phyloP scores from a whole-genome alignment of 2,888 invertebrate species.

The Penaeus monodon region DNA sequence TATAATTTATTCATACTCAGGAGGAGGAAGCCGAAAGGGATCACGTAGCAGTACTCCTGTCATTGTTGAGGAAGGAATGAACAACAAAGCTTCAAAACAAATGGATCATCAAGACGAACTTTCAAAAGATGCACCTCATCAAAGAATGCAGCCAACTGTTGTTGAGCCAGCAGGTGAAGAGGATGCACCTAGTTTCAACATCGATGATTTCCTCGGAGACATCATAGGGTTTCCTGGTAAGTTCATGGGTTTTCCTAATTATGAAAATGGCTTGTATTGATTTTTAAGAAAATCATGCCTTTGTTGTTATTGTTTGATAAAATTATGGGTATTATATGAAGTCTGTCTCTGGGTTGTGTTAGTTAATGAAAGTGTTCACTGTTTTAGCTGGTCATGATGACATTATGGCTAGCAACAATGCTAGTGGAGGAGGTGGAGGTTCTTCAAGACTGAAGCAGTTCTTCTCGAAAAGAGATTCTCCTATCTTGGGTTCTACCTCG shows the following conservation, averaged over 20 bases:
- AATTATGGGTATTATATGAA: no score
- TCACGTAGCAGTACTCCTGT: constrained; percentile 45
- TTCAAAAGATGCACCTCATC: not conserved
- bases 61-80: constrained; percentile 37
- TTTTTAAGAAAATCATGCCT: no score
- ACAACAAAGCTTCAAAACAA: constrained; percentile 17
- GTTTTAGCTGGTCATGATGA: constrained; percentile 26
- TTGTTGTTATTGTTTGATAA: no score
- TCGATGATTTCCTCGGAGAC: constrained; percentile 52
- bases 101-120: not conserved
- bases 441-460: constrained; percentile 53
- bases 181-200: constrained; percentile 44
- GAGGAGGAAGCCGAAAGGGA: constrained; percentile 49
- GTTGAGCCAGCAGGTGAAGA: constrained; percentile 37
- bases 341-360: no score
- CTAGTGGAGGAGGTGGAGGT: constrained; percentile 12
- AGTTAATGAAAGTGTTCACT: not conserved
- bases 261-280: no score
- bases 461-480: constrained; percentile 46
- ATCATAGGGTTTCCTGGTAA: constrained; percentile 53
- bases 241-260: not conserved
- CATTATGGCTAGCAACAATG: constrained; percentile 20
- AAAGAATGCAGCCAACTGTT: constrained; percentile 34
- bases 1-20: not conserved
- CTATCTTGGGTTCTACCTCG: constrained; percentile 41